phyloP scores from a whole-genome alignment of 2,797 vertebrate genomes.

The Pangasius sanitwongsei region DNA sequence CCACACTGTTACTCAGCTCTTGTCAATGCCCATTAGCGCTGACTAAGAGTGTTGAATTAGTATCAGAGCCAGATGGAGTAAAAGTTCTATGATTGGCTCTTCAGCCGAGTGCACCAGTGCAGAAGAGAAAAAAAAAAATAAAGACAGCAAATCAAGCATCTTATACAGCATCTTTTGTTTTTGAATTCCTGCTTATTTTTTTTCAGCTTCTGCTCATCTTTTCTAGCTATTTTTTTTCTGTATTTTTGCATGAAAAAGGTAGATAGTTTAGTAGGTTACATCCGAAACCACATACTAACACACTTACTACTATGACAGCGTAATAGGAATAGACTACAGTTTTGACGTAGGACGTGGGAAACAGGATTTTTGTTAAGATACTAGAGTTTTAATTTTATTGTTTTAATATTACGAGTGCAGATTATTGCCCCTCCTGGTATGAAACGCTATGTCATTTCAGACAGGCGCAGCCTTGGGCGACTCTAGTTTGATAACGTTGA shows the following conservation, averaged over 20 bases:
- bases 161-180: not conserved
- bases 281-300: not conserved
- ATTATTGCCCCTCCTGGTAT: not conserved
- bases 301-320: not conserved
- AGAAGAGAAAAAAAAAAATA: not conserved
- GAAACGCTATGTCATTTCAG: not conserved
- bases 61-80: not conserved
- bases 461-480: not conserved
- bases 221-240: too few species aligned
- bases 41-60: not conserved
- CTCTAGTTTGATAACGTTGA: not conserved
- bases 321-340: not conserved
- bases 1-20: not conserved
- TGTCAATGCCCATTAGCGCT: not conserved
- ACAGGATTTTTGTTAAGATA: not conserved
- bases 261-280: not conserved
- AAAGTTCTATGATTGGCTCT: not conserved
- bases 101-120: not conserved
- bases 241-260: not conserved
- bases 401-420: not conserved
- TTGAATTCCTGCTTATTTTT: not conserved
- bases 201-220: not conserved
- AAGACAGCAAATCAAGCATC: not conserved
- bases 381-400: not conserved
- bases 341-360: not conserved